A percentile compares a stretch with the other conserved stretches of the same genome.
phyloP scores from a whole-genome alignment of 2,888 invertebrate species.

The Strigamia transsilvanica region DNA sequence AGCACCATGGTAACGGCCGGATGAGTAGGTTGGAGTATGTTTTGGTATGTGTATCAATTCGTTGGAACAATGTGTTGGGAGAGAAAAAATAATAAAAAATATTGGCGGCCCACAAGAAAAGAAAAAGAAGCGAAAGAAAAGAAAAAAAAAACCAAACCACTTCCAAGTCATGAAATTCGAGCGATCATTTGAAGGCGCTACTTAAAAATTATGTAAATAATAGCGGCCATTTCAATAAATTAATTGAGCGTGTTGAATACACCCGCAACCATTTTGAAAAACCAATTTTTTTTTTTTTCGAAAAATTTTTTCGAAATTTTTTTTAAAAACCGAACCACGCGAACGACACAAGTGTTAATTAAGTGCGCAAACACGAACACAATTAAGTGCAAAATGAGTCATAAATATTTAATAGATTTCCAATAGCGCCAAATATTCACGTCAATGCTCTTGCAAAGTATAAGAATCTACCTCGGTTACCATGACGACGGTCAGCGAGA shows the following conservation, averaged over 20 bases:
- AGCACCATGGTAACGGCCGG: conserved; percentile 36
- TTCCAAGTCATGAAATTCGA: background rate
- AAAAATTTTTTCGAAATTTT: no score
- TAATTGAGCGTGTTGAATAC: conserved; percentile 4
- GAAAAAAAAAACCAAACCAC: background rate
- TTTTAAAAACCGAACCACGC: background rate
- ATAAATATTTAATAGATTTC: conserved; percentile 8
- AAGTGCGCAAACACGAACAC: background rate
- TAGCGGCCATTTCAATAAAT: conserved; percentile 28
- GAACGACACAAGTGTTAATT: background rate
- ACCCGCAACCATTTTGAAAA: background rate
- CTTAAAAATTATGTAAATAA: conserved; percentile 38
- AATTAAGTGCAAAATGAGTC: background rate
- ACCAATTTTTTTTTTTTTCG: background rate
- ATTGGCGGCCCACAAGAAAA: background rate
- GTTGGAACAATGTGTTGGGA: background rate
- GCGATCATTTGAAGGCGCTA: conserved; percentile 32
- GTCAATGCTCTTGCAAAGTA: background rate
- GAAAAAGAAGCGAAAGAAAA: background rate
- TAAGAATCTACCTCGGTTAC: background rate
- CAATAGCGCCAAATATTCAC: background rate
- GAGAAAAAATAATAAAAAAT: background rate
- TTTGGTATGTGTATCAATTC: conserved; percentile 2
- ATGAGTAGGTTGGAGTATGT: conserved; percentile 15
- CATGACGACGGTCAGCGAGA: conserved; percentile 4